Evolutionary conservation across 2,113 vertebrate species (phyloP), one percentile per base, ranked within the genome.

Genomic region (Passer montanus): DNA sequence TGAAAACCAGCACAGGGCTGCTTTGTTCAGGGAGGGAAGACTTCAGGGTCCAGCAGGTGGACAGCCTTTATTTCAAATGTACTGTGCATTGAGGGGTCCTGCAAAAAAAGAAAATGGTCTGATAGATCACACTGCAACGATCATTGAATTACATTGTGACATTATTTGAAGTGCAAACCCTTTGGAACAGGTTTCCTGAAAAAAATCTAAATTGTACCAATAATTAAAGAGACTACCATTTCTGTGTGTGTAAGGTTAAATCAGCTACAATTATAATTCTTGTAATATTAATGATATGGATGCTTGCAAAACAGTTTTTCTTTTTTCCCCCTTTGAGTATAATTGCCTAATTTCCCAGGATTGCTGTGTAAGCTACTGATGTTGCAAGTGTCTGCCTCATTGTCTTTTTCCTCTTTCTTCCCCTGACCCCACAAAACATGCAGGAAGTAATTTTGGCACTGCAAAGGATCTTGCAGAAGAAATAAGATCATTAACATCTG

Each of bases 381-480:
- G 62, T 72, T 88, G 26, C 68, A 68, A 95, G 14, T 46, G 30
- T 82, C 81, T 76, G 21, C 63, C 70, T 93, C 70, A 43, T 84
- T 88, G 50, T 78, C 56, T 94, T 44, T 93, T 86, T 89, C 39
- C 35, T 37, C 9, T 44, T 43, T 80, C 46, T 89, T 67, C 13
- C 31, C 15, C 50, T 92, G 7, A 14, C 53, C 35, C 52, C 14
- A 3, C 23, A 52, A 87, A 90, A 78, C 37, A 28, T 24, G 4
- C 83, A 99, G 99, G 99, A 98, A 98, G 96, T 91, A 98, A 99
- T 94, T 99, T 99, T 23, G 72, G 97, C 94, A 98, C 97, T 70
- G 99, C 99, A 1, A 99, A 99, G 94, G 98, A 99, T 87, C 97
- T 99, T 78, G 95, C 97, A 52, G 98, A 98, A 73, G 99, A 99